Base-by-base conservation (phyloP, 64 coral and sea anemone species). In the Dendronephthya gigantea region DNA sequence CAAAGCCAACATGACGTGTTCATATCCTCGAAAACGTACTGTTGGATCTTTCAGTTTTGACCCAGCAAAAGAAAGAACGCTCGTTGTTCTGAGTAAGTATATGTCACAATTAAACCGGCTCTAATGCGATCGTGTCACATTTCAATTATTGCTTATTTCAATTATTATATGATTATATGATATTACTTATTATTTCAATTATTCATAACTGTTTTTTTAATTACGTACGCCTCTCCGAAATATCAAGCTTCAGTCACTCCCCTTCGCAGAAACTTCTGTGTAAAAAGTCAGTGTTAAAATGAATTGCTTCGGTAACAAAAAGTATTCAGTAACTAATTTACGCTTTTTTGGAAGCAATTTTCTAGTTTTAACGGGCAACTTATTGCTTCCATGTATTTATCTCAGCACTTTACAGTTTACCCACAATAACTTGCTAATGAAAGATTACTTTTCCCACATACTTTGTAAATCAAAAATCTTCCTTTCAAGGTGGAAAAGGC, bases 41-140 rank as follows among this genome's bases (percentile, higher is more conserved):
- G 72, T 79, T 9, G 72, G 72, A 79, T 19, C 32, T 39, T 79
- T 79, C 72, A 79, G 72, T 79, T 79, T 79, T 79, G 32, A 0
- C 15, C 72, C 72, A 35, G 25, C 72, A 2, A 34, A 39, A 14
- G 19, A 79, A 79, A 79, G 72, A 36, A 17, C 22, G 30, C 15
- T 79, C 36, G 72, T 34, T 0, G 37, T 8, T 19, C 15, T 79
- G 36, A 39, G 72, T 79, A 35, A 13, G 72, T 79, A 39, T 79
- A 9, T 66, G 2, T 8, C 58, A 6, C 14, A 5, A n/a, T 5
- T 7, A 30, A 66, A 6, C 2, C 22, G 19, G 6, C 22, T 66
- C 2, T 22, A 5, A 66, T 66, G 14, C 22, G 29, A n/a, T 66
- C 2, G 58, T 66, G 58, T 2, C 29, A 5, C 58, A n/a, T 2